Percentiles rank a stretch among this genome's conserved stretches.
Conservation (phyloP, 2,888 invertebrate genomes). For the Agrotis clavis region DNA sequence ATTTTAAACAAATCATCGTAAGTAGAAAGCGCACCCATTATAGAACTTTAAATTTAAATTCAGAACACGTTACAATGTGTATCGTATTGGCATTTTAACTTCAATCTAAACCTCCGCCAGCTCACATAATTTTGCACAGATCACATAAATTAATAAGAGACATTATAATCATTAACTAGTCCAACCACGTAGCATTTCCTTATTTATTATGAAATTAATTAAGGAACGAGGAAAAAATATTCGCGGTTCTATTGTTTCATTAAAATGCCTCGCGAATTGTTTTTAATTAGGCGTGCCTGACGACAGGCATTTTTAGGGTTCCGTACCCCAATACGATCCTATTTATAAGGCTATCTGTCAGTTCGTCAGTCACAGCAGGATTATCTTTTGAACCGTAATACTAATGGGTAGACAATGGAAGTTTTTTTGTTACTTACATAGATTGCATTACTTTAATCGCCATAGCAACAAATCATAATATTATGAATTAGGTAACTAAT, state of each 20-base stretch:
- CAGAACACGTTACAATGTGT: not conserved
- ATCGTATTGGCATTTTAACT: not conserved
- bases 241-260: conserved; percentile 60
- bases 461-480: too few species aligned
- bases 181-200: conserved; percentile 47
- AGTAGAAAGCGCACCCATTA: too few species aligned
- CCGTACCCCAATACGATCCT: not conserved
- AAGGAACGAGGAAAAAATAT: conserved; percentile 42
- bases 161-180: conserved; percentile 38
- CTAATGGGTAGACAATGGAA: too few species aligned
- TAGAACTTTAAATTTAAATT: not conserved
- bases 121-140: not conserved
- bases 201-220: conserved; percentile 53
- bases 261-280: conserved; percentile 59
- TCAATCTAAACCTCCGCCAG: not conserved
- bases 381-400: too few species aligned
- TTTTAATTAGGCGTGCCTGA: conserved; percentile 58
- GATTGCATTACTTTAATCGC: too few species aligned
- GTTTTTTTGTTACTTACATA: too few species aligned
- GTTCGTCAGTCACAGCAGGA: too few species aligned
- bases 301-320: conserved; percentile 4
- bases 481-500: too few species aligned
- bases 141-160: conserved; percentile 26
- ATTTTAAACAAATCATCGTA: too few species aligned
- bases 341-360: not conserved